phyloP scores from a whole-genome alignment of 2,113 vertebrate genomes.

The Zosterops borbonicus region DNA sequence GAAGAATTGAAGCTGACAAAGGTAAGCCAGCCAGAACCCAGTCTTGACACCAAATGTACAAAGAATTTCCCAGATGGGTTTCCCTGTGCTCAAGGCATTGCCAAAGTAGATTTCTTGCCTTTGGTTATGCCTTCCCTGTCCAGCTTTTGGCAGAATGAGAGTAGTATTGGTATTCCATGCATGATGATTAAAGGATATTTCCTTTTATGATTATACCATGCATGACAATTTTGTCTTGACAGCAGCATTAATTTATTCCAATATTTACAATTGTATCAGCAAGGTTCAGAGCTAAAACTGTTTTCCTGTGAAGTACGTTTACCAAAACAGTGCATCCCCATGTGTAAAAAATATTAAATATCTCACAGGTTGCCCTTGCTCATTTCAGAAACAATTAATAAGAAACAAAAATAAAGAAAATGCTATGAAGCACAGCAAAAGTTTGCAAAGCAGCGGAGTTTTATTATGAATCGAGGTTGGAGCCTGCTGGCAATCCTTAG shows the following conservation, averaged over 20 bases:
- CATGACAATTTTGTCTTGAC: not conserved
- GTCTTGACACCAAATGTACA: not conserved
- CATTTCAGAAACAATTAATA: not conserved
- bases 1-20: constrained; percentile 5
- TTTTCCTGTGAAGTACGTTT: not conserved
- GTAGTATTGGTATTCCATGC: not conserved
- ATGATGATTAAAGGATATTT: not conserved
- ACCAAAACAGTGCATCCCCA: not conserved
- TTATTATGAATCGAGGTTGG: not conserved
- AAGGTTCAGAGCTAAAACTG: not conserved
- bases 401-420: not conserved
- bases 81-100: not conserved
- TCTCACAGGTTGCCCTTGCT: not conserved
- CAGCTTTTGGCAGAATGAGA: not conserved
- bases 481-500: not conserved
- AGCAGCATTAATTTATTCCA: not conserved
- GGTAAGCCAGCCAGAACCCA: constrained; percentile 11
- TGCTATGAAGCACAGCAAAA: not conserved
- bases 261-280: not conserved
- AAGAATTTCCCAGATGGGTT: not conserved
- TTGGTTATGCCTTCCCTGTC: not conserved
- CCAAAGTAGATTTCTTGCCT: not conserved
- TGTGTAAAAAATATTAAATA: not conserved
- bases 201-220: not conserved
- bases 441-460: not conserved